These are phyloP conservation scores for Clinocottus analis DNA, from an alignment of 2,113 vertebrate genomes.

Conservation along the genomic window DNA sequence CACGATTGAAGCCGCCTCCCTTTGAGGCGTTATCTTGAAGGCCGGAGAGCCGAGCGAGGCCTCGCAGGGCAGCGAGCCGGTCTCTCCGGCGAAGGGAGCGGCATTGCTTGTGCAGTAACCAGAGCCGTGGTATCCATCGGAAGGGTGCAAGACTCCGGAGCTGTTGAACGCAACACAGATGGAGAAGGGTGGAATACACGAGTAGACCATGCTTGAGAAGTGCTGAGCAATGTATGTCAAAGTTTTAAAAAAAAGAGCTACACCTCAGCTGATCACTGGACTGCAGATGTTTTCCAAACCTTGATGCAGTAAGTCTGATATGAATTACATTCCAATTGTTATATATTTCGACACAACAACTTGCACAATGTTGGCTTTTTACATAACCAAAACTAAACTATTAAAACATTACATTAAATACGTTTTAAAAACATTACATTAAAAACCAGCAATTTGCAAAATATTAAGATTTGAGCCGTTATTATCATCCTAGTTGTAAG, in stretches of 20 bases:
- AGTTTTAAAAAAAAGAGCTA: slow-evolving; percentile 7
- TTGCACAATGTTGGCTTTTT: background rate
- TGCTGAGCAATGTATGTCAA: slow-evolving; percentile 36
- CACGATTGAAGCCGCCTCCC: background rate
- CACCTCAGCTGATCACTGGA: background rate
- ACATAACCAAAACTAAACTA: background rate
- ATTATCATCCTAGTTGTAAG: too few relatives aligned
- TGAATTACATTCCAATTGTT: too few relatives aligned
- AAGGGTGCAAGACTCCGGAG: slow-evolving; percentile 25
- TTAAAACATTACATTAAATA: too few relatives aligned
- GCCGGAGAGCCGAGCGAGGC: slow-evolving; percentile 10
- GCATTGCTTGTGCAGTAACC: slow-evolving; percentile 64
- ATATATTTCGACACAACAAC: too few relatives aligned
- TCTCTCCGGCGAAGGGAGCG: slow-evolving; percentile 49
- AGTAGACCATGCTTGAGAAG: slow-evolving; percentile 50
- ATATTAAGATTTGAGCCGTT: too few relatives aligned
- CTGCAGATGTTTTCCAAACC: background rate
- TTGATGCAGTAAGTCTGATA: background rate
- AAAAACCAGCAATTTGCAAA: too few relatives aligned
- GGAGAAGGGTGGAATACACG: slow-evolving; percentile 58
- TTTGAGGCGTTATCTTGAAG: slow-evolving; percentile 30
- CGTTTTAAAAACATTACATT: too few relatives aligned
- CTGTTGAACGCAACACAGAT: slow-evolving; percentile 57
- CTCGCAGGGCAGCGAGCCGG: too few relatives aligned
- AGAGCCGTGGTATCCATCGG: slow-evolving; percentile 58